Percentiles rank a stretch among this genome's conserved stretches.
Conservation (phyloP, 2,888 invertebrate genomes). For the Gymnocheta viridis region DNA sequence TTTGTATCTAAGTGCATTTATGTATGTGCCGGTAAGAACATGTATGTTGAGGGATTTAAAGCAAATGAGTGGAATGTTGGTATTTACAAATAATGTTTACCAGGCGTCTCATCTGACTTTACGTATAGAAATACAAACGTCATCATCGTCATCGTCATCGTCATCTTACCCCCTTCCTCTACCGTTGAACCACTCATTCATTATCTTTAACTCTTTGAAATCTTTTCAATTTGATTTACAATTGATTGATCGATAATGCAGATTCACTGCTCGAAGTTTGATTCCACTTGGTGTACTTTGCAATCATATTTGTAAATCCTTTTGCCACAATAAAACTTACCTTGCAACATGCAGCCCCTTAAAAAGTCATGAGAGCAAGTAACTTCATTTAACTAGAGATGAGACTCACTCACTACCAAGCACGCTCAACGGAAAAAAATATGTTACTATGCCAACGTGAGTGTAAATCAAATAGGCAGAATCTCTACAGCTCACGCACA, state of each 20-base stretch:
- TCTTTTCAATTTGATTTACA: slow-evolving; percentile 1
- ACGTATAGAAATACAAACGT: slow-evolving; percentile 46
- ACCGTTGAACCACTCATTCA: neutral
- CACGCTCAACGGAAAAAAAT: no score
- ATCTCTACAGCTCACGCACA: no score
- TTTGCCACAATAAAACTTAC: slow-evolving; percentile 18
- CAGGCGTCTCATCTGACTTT: slow-evolving; percentile 63
- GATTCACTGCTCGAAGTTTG: neutral
- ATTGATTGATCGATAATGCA: neutral
- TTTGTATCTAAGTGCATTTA: neutral
- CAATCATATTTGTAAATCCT: neutral
- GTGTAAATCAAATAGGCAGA: no score
- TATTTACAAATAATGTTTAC: slow-evolving; percentile 65
- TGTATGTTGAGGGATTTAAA: slow-evolving; percentile 28
- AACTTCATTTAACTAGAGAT: neutral
- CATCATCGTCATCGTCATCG: neutral
- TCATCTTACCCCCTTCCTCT: neutral
- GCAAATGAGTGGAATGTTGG: slow-evolving; percentile 64
- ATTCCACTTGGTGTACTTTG: neutral
- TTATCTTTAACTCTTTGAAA: slow-evolving; percentile 8
- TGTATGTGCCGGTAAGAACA: no score
- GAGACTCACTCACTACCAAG: no score
- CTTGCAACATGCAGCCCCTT: neutral
- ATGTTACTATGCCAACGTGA: no score
- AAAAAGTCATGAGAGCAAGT: neutral